Evolutionary conservation across 2,113 vertebrate genomes (phyloP).

Genomic region (Hoplias malabaricus): DNA sequence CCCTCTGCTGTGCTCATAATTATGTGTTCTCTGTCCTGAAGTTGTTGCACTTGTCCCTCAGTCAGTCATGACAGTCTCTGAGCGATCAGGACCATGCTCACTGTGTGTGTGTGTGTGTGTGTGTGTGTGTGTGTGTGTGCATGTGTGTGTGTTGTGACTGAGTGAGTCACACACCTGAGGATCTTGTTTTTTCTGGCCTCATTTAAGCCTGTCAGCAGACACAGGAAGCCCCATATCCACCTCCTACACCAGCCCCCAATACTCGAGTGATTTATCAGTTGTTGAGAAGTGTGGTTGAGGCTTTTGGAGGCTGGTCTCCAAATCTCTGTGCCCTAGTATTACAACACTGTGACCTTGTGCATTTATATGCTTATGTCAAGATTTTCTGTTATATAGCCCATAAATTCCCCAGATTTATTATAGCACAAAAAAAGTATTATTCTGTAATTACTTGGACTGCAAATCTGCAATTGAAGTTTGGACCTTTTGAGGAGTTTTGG

Average conservation of each 20-base stretch:
- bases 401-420: too few species aligned
- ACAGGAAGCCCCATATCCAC: constrained; percentile 65
- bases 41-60: not conserved
- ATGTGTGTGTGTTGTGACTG: constrained; percentile 22
- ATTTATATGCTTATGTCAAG: not conserved
- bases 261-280: constrained; percentile 61
- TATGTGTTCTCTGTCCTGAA: not conserved
- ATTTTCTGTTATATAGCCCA: too few species aligned
- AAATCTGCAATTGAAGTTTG: too few species aligned
- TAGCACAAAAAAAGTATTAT: too few species aligned
- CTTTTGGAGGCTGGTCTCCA: constrained; percentile 58
- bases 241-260: constrained; percentile 15
- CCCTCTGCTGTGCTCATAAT: not conserved
- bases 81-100: not conserved
- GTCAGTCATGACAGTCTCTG: not conserved
- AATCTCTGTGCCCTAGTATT: not conserved
- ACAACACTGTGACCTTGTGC: not conserved
- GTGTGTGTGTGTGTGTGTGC: constrained; percentile 26
- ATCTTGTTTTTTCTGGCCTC: constrained; percentile 64
- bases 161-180: constrained; percentile 55
- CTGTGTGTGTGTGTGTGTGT: constrained; percentile 18
- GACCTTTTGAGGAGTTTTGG: too few species aligned
- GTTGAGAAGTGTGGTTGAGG: constrained; percentile 54
- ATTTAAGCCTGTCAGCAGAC: constrained; percentile 66
- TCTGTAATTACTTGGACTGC: too few species aligned